A percentile compares a stretch with the other conserved stretches of the same genome.
phyloP scores from a whole-genome alignment of 2,797 vertebrate genomes.

The Merluccius polli region DNA sequence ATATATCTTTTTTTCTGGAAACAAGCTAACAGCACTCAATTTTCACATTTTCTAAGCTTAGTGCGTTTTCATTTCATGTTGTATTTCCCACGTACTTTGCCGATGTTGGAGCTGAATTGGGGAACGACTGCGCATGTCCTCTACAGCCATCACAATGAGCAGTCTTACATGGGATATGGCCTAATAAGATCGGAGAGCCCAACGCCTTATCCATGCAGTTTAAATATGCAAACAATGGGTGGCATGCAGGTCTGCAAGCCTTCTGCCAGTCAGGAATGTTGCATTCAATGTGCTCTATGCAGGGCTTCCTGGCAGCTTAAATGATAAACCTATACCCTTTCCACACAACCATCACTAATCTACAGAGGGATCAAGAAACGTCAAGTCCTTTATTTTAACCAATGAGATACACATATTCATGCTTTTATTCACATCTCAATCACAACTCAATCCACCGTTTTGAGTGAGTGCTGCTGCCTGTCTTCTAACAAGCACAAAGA shows the following conservation, averaged over 20 bases:
- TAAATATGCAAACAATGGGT: constrained; percentile 41
- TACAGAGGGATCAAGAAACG: not conserved
- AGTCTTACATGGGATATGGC: not conserved
- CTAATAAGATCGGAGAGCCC: not conserved
- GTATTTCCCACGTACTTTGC: too few relatives aligned
- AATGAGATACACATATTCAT: not conserved
- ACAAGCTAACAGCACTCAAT: too few relatives aligned
- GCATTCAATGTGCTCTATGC: constrained; percentile 36
- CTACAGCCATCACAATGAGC: not conserved
- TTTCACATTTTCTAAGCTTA: too few relatives aligned
- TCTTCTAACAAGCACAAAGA: not conserved
- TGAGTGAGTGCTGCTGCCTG: not conserved
- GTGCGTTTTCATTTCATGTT: too few relatives aligned
- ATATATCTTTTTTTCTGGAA: too few relatives aligned
- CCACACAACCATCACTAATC: constrained; percentile 33
- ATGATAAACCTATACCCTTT: constrained; percentile 43
- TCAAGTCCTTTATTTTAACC: not conserved
- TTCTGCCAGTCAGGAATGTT: constrained; percentile 46
- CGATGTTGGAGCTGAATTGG: too few relatives aligned
- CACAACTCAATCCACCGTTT: not conserved
- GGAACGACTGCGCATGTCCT: too few relatives aligned
- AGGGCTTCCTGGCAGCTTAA: constrained; percentile 29
- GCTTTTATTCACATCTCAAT: not conserved
- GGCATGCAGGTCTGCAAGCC: constrained; percentile 53
- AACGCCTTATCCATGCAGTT: constrained; percentile 24